Conservation (phyloP, 1,140 invertebrate genomes). For the Drosophila parabipectinata region DNA sequence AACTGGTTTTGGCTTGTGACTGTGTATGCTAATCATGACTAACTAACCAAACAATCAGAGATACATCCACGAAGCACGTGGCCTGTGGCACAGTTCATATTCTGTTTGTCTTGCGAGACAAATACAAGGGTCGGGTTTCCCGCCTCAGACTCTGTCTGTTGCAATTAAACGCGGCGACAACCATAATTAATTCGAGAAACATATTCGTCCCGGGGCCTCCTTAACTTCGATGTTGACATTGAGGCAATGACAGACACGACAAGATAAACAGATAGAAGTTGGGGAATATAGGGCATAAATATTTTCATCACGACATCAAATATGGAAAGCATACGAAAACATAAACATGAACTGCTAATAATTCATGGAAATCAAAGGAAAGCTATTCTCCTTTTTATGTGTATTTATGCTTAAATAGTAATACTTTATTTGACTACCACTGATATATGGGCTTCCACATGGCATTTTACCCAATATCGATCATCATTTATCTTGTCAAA, state of each 20-base stretch:
- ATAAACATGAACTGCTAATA: slow-evolving; percentile 6
- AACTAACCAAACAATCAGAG: slow-evolving; percentile 25
- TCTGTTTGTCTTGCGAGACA: slow-evolving; percentile 10
- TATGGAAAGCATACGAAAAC: slow-evolving; percentile 30
- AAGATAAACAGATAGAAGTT: slow-evolving; percentile 27
- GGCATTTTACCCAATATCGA: slow-evolving; percentile 2
- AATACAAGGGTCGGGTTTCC: slow-evolving; percentile 5
- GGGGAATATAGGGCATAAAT: slow-evolving; percentile 11
- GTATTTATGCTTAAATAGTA: not conserved
- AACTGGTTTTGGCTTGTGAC: not conserved
- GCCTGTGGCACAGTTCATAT: slow-evolving; percentile 2
- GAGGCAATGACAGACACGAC: slow-evolving; percentile 37
- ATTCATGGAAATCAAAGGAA: not conserved
- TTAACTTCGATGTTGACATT: slow-evolving; percentile 43
- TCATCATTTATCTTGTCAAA: slow-evolving; percentile 4
- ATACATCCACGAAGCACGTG: slow-evolving; percentile 13
- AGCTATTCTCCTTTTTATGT: not conserved
- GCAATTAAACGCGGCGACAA: slow-evolving; percentile 53
- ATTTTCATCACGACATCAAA: slow-evolving; percentile 36
- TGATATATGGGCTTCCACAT: not conserved
- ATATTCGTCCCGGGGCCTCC: slow-evolving; percentile 35
- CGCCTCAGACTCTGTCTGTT: slow-evolving; percentile 29
- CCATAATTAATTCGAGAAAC: slow-evolving; percentile 61
- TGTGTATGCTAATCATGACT: slow-evolving; percentile 17
- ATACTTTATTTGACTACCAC: not conserved